Base-by-base conservation (phyloP, 1,140 invertebrate species). In the Drosophila pectinifera region DNA sequence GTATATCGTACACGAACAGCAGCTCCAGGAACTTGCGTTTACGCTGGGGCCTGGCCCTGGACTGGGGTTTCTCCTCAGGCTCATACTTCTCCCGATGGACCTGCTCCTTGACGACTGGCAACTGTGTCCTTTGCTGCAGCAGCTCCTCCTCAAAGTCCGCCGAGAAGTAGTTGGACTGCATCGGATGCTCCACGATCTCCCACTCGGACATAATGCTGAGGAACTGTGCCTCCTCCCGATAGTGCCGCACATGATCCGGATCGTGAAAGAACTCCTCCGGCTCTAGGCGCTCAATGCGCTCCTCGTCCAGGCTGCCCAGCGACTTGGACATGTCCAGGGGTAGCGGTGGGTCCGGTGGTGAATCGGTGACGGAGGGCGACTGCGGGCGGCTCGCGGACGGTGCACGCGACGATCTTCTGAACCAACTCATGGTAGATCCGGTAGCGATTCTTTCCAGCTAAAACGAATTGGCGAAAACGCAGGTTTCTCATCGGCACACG, bases 341-440 rank as follows among this genome's bases (percentile, higher is more conserved):
- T 11, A 36, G 4, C 0, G 16, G 26, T 1, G 48, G 14, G 8
- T 26, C 4, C n/a, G 3, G 10, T 1, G n/a, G 18, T 0, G 18
- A 48, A 20, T 16, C n/a, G 22, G 22, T 36, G 42, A 6, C 14
- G 24, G n/a, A 5, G 39, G 22, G 31, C 4, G 16, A 62, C 5
- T 43, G 45, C 54, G 56, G 75, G 69, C 24, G 88, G 85, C 76
- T 94, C 93, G 41, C 93, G 92, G 48, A 91, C 78, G 82, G 93
- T 93, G 78, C 93, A 92, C 42, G 92, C 92, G 92, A 94, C 93
- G 93, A 94, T 92, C 91, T 94, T 94, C 85, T 94, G 94, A 94
- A 94, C 94, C 94, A 94, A 82, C 92, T 94, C 94, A 94, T 94
- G 94, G 72, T 93, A 91, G 64, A 94, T 94, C 59, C 89, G 92